phyloP scores from a whole-genome alignment of 1,140 invertebrate species.

The Drosophila guanche region DNA sequence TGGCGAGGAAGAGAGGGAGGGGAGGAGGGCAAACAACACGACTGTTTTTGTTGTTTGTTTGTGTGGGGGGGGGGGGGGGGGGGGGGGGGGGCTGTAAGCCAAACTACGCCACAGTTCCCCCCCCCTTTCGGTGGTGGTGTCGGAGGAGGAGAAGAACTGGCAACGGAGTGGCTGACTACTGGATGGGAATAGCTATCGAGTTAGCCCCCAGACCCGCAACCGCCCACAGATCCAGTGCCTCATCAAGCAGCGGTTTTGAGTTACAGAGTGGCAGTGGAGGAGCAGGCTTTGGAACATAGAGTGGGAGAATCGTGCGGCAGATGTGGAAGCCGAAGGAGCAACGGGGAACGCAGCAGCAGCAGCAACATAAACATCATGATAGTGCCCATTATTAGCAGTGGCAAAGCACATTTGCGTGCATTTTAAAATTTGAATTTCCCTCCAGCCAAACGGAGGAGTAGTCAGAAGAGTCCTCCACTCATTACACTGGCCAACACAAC shows the following conservation, averaged over 20 bases:
- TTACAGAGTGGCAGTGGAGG: neutral
- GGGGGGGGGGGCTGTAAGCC: constrained; percentile 24
- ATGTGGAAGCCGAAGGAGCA: too few species aligned
- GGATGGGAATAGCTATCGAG: constrained; percentile 70
- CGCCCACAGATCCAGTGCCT: neutral
- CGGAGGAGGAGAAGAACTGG: constrained; percentile 2
- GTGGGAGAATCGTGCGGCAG: neutral
- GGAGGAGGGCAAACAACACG: too few species aligned
- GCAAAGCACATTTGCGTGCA: constrained; percentile 63
- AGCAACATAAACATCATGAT: constrained; percentile 64
- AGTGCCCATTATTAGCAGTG: constrained; percentile 76
- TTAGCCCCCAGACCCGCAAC: constrained; percentile 24
- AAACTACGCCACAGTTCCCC: constrained; percentile 41
- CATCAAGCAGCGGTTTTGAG: constrained; percentile 7
- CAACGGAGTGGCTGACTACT: constrained; percentile 35
- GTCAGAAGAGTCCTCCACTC: neutral
- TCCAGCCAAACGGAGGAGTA: constrained; percentile 6
- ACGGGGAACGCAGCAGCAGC: constrained; percentile 2
- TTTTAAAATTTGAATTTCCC: constrained; percentile 68
- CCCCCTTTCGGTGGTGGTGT: too few species aligned
- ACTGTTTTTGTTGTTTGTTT: too few species aligned
- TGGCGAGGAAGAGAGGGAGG: too few species aligned
- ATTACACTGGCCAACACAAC: constrained; percentile 30
- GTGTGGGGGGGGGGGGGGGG: too few species aligned
- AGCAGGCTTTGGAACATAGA: neutral